Percentiles rank a stretch among this genome's conserved stretches.
Evolutionary conservation across 2,797 vertebrate species (phyloP).

Genomic region (Urosaurus nigricauda): DNA sequence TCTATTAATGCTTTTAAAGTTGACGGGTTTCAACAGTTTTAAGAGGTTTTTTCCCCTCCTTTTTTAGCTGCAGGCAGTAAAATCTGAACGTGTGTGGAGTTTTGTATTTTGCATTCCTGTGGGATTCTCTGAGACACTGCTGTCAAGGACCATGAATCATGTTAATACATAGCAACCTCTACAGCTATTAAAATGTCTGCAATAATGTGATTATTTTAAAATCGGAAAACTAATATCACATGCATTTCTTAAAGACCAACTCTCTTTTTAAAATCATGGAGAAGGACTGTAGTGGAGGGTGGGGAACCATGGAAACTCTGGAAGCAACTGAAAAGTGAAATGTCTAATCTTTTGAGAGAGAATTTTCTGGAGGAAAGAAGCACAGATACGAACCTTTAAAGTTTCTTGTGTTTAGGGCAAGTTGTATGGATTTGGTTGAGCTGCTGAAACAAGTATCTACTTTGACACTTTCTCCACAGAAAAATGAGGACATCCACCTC

Average conservation of each 20-base stretch:
- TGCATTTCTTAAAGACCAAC: conserved; percentile 84
- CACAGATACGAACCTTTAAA: conserved; percentile 68
- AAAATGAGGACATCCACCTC: conserved; percentile 67
- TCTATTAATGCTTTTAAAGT: conserved; percentile 90
- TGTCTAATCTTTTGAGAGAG: conserved; percentile 65
- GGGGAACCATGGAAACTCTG: conserved; percentile 64
- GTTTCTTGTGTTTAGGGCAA: conserved; percentile 77
- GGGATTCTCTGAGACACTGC: conserved; percentile 86
- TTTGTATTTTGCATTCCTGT: conserved; percentile 86
- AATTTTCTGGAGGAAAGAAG: neutral
- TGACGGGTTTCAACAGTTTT: conserved; percentile 88
- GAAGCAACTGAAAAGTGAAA: conserved; percentile 72
- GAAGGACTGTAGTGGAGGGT: conserved; percentile 58
- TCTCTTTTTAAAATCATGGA: conserved; percentile 71
- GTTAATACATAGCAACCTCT: conserved; percentile 88
- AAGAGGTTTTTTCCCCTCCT: conserved; percentile 76
- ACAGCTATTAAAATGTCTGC: conserved; percentile 88
- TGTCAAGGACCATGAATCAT: conserved; percentile 88
- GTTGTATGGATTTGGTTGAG: conserved; percentile 44
- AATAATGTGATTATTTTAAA: conserved; percentile 88
- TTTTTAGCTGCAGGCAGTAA: conserved; percentile 88
- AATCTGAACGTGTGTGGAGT: conserved; percentile 86
- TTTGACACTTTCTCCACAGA: conserved; percentile 67
- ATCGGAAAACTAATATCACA: conserved; percentile 84
- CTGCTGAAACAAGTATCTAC: conserved; percentile 61